These are phyloP conservation scores for Rhegmatorhina hoffmannsi DNA, from an alignment of 2,113 vertebrate genomes.

Conservation along the genomic window DNA sequence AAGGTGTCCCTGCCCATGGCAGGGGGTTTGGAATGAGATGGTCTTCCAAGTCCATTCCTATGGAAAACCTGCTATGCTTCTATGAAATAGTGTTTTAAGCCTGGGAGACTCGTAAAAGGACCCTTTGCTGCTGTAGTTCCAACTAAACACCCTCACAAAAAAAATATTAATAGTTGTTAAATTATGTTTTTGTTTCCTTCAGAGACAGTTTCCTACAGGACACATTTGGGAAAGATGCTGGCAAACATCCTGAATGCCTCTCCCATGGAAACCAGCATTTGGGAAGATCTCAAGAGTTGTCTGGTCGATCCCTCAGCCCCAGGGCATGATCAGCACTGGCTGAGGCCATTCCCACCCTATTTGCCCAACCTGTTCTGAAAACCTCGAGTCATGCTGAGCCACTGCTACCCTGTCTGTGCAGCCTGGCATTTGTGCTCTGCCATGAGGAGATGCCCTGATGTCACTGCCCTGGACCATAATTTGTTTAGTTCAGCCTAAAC, in stretches of 20 bases:
- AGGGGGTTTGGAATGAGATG: neutral
- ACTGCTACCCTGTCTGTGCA: neutral
- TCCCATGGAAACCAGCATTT: neutral
- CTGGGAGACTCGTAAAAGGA: neutral
- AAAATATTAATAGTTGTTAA: neutral
- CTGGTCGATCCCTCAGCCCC: neutral
- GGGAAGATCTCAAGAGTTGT: neutral
- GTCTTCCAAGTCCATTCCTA: neutral
- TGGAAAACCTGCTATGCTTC: neutral
- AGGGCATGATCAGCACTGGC: neutral
- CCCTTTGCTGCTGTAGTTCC: neutral
- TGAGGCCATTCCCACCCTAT: neutral
- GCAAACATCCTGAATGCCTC: neutral
- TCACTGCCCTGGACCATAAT: neutral
- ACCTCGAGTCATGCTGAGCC: neutral
- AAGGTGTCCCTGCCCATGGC: neutral
- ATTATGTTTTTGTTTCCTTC: neutral
- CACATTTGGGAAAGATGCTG: fast-evolving
- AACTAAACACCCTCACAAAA: neutral
- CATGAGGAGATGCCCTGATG: neutral
- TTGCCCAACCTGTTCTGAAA: neutral
- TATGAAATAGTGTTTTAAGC: neutral
- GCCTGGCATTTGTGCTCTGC: neutral
- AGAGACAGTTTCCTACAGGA: neutral
- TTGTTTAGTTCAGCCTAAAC: neutral